These are phyloP conservation scores for Verasper variegatus DNA, from an alignment of 2,113 vertebrate species.

Conservation along the genomic window DNA sequence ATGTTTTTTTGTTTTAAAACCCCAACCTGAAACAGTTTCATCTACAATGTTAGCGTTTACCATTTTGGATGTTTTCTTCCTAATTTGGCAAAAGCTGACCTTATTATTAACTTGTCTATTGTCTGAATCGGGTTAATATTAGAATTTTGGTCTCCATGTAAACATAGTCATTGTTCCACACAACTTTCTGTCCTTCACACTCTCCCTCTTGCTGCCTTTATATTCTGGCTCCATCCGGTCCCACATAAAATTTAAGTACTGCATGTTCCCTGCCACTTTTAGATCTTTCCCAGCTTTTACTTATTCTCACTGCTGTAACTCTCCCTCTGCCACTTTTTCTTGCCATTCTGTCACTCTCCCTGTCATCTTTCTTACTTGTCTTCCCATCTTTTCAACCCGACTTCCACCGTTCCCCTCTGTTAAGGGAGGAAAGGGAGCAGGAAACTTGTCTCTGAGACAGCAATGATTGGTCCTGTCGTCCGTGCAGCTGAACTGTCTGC, in stretches of 20 bases:
- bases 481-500: constrained; percentile 12
- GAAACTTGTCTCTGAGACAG: neutral
- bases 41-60: too few species aligned
- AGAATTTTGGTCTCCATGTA: neutral
- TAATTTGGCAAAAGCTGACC: neutral
- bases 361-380: neutral
- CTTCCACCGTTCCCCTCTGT: neutral
- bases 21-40: too few species aligned
- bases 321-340: constrained; percentile 2
- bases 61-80: neutral
- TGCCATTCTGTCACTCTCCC: neutral
- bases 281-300: constrained; percentile 25
- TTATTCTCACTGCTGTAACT: constrained; percentile 9
- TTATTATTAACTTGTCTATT: neutral
- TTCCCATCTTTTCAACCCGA: constrained; percentile 1
- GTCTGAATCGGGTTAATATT: neutral
- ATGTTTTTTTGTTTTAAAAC: too few species aligned
- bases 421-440: neutral
- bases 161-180: constrained; percentile 9
- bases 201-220: constrained; percentile 20
- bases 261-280: neutral
- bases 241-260: constrained; percentile 17
- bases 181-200: constrained; percentile 5
- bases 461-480: constrained; percentile 27
- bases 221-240: constrained; percentile 18